Percentiles rank a stretch among this genome's conserved stretches.
Conservation (phyloP, 2,888 invertebrate species). For the Lithophane leautieri region DNA sequence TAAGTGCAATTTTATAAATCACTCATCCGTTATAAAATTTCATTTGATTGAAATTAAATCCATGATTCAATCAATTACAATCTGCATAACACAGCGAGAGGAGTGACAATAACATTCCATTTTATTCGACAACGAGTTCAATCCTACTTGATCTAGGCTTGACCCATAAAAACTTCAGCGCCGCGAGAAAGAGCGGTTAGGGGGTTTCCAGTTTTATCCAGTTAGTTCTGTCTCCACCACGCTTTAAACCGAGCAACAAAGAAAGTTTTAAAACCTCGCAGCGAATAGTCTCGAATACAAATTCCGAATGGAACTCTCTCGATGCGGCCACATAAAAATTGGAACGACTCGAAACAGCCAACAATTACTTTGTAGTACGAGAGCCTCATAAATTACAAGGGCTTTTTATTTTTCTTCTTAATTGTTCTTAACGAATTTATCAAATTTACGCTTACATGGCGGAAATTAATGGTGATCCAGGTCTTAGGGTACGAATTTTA, state of each 20-base stretch:
- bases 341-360: slow-evolving; percentile 61
- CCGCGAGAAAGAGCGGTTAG: slow-evolving; percentile 81
- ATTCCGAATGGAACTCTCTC: slow-evolving; percentile 78
- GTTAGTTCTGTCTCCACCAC: slow-evolving; percentile 82
- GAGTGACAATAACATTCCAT: slow-evolving; percentile 51
- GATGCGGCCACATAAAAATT: slow-evolving; percentile 76
- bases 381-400: slow-evolving; percentile 69
- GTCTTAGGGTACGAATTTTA: slow-evolving; percentile 58
- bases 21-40: background rate
- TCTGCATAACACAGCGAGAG: slow-evolving; percentile 20
- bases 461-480: slow-evolving; percentile 61
- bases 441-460: slow-evolving; percentile 65
- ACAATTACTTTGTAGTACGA: slow-evolving; percentile 75
- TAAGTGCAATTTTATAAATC: background rate
- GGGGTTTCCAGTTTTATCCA: slow-evolving; percentile 83
- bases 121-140: slow-evolving; percentile 71
- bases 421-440: slow-evolving; percentile 68
- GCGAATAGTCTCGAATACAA: slow-evolving; percentile 83
- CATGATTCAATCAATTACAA: slow-evolving; percentile 31
- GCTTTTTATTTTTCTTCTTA: slow-evolving; percentile 68
- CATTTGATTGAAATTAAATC: slow-evolving; percentile 17
- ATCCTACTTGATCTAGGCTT: slow-evolving; percentile 86
- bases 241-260: slow-evolving; percentile 82
- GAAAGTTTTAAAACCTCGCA: slow-evolving; percentile 83
- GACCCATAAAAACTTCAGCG: slow-evolving; percentile 86